Conservation (phyloP, 2,113 vertebrate species). For the Amia ocellicauda region DNA sequence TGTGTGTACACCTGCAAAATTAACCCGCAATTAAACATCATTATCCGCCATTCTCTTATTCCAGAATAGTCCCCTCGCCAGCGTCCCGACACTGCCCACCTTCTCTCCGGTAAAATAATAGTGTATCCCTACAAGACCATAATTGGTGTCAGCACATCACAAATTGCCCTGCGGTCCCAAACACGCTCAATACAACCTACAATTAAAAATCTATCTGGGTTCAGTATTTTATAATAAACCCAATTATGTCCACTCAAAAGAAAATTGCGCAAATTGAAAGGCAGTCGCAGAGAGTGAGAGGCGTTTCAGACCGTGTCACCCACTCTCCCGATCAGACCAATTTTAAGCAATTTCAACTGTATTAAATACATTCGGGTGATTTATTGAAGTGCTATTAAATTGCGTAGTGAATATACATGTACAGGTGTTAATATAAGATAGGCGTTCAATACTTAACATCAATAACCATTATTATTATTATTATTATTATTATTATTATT, state of each 20-base stretch:
- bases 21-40: conserved; percentile 46
- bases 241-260: conserved; percentile 34
- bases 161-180: conserved; percentile 14
- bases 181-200: background rate
- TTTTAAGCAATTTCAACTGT: conserved; percentile 4
- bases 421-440: conserved; percentile 33
- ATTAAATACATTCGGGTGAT: conserved; percentile 35
- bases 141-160: conserved; percentile 16
- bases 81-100: conserved; percentile 8
- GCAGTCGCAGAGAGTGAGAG: conserved; percentile 11
- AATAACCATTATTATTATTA: too few species aligned
- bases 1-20: conserved; percentile 73
- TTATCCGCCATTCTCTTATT: conserved; percentile 50
- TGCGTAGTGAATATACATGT: conserved; percentile 25
- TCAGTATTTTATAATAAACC: conserved; percentile 19
- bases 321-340: background rate
- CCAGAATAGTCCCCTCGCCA: conserved; percentile 17
- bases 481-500: too few species aligned
- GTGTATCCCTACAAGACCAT: conserved; percentile 4
- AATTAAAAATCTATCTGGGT: conserved; percentile 24
- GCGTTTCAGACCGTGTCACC: conserved; percentile 11
- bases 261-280: conserved; percentile 40
- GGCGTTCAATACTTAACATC: background rate
- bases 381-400: conserved; percentile 39
- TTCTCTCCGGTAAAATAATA: conserved; percentile 7